Evolutionary conservation across 2,888 invertebrate species (phyloP).

Genomic region (Mythimna loreyi): DNA sequence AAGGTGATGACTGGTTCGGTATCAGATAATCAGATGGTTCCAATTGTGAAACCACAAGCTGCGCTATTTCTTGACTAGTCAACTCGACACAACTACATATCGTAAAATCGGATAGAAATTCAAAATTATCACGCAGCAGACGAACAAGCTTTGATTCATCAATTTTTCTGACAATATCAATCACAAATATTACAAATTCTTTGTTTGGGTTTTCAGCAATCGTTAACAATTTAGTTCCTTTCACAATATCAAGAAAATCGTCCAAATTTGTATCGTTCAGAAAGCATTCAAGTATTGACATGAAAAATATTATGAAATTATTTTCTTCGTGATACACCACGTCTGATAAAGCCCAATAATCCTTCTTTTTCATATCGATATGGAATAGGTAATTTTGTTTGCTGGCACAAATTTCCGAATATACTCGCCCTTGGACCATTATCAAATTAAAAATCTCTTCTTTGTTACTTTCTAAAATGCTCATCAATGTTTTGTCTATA

Average conservation of each 20-base stretch:
- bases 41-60: background rate
- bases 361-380: background rate
- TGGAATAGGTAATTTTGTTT: background rate
- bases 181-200: background rate
- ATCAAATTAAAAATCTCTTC: conserved; percentile 6
- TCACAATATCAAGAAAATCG: background rate
- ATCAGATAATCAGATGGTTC: background rate
- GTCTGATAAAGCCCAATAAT: background rate
- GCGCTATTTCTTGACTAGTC: background rate
- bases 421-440: background rate
- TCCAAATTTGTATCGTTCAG: background rate
- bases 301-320: background rate
- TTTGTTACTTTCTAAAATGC: background rate
- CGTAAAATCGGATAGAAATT: background rate
- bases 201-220: background rate
- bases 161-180: conserved; percentile 12
- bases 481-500: conserved; percentile 2
- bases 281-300: background rate
- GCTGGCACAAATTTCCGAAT: background rate
- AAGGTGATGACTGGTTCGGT: background rate
- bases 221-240: background rate
- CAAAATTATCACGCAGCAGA: background rate
- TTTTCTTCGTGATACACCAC: background rate
- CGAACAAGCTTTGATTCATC: background rate
- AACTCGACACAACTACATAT: background rate